Evolutionary conservation across 2,113 vertebrate species (phyloP).

Genomic region (Myodes glareolus): DNA sequence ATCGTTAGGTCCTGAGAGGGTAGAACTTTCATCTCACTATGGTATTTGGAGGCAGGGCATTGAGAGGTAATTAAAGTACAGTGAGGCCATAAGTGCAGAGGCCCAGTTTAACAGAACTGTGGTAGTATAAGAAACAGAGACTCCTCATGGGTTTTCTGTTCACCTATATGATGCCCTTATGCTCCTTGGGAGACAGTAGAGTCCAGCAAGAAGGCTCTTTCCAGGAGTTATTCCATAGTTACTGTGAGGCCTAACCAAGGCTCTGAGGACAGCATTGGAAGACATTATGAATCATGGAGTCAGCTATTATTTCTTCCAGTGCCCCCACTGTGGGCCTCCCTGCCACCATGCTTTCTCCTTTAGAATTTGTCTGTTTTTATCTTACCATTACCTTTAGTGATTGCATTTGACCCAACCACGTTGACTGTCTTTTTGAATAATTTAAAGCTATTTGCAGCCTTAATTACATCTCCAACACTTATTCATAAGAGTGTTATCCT

Average conservation of each 20-base stretch:
- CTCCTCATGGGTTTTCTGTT: not conserved
- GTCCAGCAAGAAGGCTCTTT: not conserved
- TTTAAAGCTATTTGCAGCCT: slow-evolving; percentile 28
- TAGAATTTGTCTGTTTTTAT: not conserved
- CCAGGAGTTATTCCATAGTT: not conserved
- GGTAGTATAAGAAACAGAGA: not conserved
- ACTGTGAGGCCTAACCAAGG: not conserved
- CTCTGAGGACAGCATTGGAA: not conserved
- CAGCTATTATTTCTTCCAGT: not conserved
- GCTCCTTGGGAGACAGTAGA: not conserved
- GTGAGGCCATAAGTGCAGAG: not conserved
- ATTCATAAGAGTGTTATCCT: not conserved
- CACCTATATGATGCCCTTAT: not conserved
- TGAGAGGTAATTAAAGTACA: not conserved
- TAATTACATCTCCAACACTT: slow-evolving; percentile 9
- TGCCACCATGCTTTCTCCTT: not conserved
- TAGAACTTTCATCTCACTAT: not conserved
- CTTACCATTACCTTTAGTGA: not conserved
- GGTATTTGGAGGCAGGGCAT: not conserved
- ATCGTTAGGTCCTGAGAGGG: not conserved
- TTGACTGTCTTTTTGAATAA: slow-evolving; percentile 13
- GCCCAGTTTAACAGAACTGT: not conserved
- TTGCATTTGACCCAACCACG: not conserved
- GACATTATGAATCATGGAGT: not conserved
- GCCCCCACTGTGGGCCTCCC: not conserved